Percentiles rank a stretch among this genome's conserved stretches.
Evolutionary conservation across 2,113 vertebrate species (phyloP).

Genomic region (Seriola dumerili): DNA sequence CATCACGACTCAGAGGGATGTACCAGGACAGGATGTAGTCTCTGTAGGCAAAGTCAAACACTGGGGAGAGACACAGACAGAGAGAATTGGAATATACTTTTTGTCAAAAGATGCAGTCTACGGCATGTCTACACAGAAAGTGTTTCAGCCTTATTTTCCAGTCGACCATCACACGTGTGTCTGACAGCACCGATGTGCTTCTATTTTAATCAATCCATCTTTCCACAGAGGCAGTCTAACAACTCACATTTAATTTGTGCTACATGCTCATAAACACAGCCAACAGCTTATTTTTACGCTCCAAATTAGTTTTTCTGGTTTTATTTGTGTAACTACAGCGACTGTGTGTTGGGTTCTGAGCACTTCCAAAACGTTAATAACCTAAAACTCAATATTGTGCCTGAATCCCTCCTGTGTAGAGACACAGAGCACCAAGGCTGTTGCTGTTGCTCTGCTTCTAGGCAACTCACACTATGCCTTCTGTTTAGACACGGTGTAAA

Average conservation of each 20-base stretch:
- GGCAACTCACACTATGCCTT: background rate
- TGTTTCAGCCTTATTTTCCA: too few relatives aligned
- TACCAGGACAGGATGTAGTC: constrained; percentile 99
- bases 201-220: background rate
- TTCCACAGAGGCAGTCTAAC: background rate
- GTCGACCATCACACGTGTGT: background rate
- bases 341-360: background rate
- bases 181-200: background rate
- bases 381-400: background rate
- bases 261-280: too few relatives aligned
- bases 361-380: background rate
- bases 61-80: constrained; percentile 79
- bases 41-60: constrained; percentile 97
- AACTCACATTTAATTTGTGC: too few relatives aligned
- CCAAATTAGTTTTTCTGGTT: background rate
- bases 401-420: background rate
- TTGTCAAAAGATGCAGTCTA: background rate
- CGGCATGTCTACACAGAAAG: background rate
- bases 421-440: background rate
- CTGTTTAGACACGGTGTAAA: background rate
- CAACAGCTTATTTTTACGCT: background rate
- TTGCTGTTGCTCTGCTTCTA: background rate
- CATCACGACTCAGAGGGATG: constrained; percentile 90
- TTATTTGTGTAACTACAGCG: background rate
- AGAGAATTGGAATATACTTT: background rate